A percentile compares a stretch with the other conserved stretches of the same genome.
Evolutionary conservation across 2,113 vertebrate genomes (phyloP).

Genomic region (Tichodroma muraria): DNA sequence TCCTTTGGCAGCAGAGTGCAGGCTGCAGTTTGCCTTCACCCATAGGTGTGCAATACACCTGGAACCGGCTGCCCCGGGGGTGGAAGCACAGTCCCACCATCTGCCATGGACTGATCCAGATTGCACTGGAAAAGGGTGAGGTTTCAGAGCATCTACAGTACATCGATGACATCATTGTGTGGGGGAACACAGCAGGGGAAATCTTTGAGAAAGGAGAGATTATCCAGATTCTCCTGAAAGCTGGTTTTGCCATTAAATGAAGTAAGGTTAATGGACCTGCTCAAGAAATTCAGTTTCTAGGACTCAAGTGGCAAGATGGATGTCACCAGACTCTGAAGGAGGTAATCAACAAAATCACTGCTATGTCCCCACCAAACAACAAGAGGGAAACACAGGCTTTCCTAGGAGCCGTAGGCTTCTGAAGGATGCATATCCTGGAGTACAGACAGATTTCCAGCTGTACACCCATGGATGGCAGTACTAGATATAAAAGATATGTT

Average conservation of each 20-base stretch:
- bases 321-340: no score
- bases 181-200: neutral
- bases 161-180: accelerated
- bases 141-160: neutral
- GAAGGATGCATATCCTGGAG: no score
- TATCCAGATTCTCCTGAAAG: neutral
- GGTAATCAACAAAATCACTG: no score
- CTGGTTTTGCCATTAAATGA: neutral
- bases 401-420: no score
- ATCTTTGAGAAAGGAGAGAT: neutral
- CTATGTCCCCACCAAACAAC: no score
- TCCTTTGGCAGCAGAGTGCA: no score
- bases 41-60: neutral
- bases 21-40: no score
- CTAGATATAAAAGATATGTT: no score
- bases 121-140: neutral
- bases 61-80: neutral
- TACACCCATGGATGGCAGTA: no score
- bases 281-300: neutral
- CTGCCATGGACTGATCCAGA: neutral
- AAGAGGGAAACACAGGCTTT: no score
- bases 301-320: no score
- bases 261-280: neutral
- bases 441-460: no score
- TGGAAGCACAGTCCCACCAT: neutral